Base-by-base conservation (phyloP, 2,888 invertebrate genomes). In the Limnephilus marmoratus region DNA sequence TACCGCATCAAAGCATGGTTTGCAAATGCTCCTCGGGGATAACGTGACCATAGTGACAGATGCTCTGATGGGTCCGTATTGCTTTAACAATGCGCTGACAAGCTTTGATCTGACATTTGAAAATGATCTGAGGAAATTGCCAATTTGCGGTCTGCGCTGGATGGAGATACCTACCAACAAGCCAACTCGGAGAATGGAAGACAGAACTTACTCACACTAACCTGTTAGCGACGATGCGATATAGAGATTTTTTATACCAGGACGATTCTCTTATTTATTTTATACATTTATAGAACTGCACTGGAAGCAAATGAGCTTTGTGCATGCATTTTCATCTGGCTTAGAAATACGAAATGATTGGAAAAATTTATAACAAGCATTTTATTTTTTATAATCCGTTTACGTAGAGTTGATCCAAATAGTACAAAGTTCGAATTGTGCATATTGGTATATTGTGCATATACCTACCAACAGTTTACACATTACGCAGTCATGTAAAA, bases 91-190 rank as follows among this genome's bases (percentile, higher is more conserved):
- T 93, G 92, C 93, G 81, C 91, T 93, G 92, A 93, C 93, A 93
- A 87, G 92, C 92, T 91, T 93, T 68, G 91, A 92, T 88, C 93
- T 91, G 93, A 92, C 92, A 90, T 91, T 90, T 91, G 93, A 93
- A 92, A 93, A 93, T 93, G 93, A 93, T 93, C 92, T 89, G 81
- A 92, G 93, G 93, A 93, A 92, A 93, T 93, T 93, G 93, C 83
- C 93, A 93, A 93, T 93, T 93, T 93, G 93, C 90, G 93, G 92
- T 87, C 41, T 81, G 41, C 91, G 82, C 49, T 80, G 24, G n/a
- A 24, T 68, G 68, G 68, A 68, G 68, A 4, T 68, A 68, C 11
- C 24, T 24, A 53, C 4, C 18, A 53, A 24, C 49, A 7, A 9
- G 24, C 68, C 68, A 68, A 9, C 68, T 24, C 68, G 68, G 24